phyloP scores from a whole-genome alignment of 2,797 vertebrate species.

The Sebastes steindachneri region DNA sequence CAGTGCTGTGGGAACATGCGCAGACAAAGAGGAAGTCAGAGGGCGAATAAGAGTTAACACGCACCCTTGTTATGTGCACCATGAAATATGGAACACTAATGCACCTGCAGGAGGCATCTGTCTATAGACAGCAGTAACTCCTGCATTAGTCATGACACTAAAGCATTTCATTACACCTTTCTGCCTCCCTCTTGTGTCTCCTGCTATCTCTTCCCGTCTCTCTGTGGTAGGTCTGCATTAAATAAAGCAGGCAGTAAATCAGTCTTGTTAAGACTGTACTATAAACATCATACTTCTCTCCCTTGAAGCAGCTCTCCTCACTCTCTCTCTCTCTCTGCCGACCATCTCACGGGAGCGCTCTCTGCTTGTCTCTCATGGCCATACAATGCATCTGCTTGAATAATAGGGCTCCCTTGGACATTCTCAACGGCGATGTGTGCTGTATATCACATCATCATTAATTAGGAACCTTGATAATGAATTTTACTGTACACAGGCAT shows the following conservation, averaged over 20 bases:
- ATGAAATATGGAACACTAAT: conserved; percentile 78
- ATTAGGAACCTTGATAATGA: conserved; percentile 48
- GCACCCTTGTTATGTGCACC: conserved; percentile 49
- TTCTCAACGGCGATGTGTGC: conserved; percentile 22
- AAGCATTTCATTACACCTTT: conserved; percentile 57
- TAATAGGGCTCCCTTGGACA: conserved; percentile 55
- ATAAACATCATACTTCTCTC: conserved; percentile 44
- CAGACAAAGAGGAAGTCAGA: neutral
- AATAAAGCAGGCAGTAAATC: conserved; percentile 54
- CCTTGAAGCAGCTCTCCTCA: conserved; percentile 19
- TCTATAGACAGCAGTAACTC: conserved; percentile 43
- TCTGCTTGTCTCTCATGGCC: conserved; percentile 48
- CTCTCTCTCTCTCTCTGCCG: neutral
- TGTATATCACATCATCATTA: conserved; percentile 57
- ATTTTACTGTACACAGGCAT: conserved; percentile 18
- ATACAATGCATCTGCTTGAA: conserved; percentile 48
- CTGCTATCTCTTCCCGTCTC: conserved; percentile 10
- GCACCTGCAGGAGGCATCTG: conserved; percentile 62
- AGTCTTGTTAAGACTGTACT: conserved; percentile 53
- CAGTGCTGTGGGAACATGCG: neutral
- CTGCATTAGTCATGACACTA: conserved; percentile 71
- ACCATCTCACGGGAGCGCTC: conserved; percentile 48
- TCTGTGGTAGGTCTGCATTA: conserved; percentile 27
- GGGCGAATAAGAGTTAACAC: conserved; percentile 37
- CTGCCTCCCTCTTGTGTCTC: conserved; percentile 23